Conservation (phyloP, 35 echinoderm and acorn worm species). For the Holothuria glaberrima region DNA sequence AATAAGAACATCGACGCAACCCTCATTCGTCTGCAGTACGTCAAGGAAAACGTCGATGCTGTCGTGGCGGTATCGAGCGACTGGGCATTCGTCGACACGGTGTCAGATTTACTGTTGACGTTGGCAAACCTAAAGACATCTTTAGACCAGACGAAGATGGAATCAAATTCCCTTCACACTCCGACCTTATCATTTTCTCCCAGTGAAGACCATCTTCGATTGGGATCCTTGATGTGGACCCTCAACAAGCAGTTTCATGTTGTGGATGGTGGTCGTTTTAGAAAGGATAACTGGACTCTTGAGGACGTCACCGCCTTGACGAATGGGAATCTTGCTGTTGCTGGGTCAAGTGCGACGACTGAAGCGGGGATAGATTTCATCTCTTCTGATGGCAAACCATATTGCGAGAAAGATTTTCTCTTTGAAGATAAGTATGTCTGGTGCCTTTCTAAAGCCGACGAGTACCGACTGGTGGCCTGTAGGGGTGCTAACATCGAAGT, state of each 20-base stretch:
- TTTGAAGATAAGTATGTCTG: slow-evolving; percentile 24
- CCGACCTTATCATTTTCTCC: slow-evolving; percentile 18
- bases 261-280: slow-evolving; percentile 18
- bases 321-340: slow-evolving; percentile 7
- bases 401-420: slow-evolving; percentile 23
- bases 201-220: background rate
- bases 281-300: slow-evolving; percentile 22
- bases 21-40: slow-evolving; percentile 45
- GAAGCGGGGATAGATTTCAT: slow-evolving; percentile 34
- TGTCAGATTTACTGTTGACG: slow-evolving; percentile 1
- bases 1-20: slow-evolving; percentile 46
- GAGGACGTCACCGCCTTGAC: background rate
- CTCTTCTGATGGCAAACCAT: background rate
- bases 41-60: slow-evolving; percentile 36
- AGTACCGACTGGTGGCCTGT: slow-evolving; percentile 24
- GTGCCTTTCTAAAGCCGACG: slow-evolving; percentile 16
- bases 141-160: background rate
- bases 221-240: slow-evolving; percentile 19
- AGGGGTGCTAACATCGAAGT: slow-evolving; percentile 22
- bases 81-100: slow-evolving; percentile 38
- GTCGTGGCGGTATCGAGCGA: slow-evolving; percentile 24
- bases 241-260: slow-evolving; percentile 36
- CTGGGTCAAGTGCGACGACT: background rate
- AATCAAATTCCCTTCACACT: slow-evolving; percentile 6
- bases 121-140: slow-evolving; percentile 24